A percentile compares a stretch with the other conserved stretches of the same genome.
These are phyloP conservation scores for Sylvietta virens DNA, from an alignment of 2,113 vertebrate species.

Conservation along the genomic window DNA sequence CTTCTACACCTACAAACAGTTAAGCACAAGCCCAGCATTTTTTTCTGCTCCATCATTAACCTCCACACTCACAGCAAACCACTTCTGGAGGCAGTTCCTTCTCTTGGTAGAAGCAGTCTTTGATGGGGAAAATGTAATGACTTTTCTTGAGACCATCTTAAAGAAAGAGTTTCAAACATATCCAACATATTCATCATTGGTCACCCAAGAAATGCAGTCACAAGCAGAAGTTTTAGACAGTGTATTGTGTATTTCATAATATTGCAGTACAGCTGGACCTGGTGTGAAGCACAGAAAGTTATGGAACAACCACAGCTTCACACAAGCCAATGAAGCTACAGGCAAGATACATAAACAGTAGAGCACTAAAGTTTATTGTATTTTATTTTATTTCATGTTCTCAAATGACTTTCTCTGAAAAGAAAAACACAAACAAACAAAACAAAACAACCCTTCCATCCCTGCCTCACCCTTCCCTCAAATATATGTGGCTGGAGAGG, in stretches of 20 bases:
- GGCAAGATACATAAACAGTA: neutral
- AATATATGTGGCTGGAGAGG: neutral
- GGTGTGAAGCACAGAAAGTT: neutral
- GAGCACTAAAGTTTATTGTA: neutral
- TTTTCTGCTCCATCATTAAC: neutral
- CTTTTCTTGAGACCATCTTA: neutral
- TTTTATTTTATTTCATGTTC: neutral
- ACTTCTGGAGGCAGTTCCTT: neutral
- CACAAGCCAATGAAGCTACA: neutral
- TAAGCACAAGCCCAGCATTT: neutral
- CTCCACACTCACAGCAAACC: neutral
- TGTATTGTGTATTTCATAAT: neutral
- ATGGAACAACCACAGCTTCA: neutral
- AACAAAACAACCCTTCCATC: too few relatives aligned
- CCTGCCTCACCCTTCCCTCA: neutral
- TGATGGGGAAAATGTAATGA: neutral
- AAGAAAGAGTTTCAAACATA: neutral
- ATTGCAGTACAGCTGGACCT: neutral
- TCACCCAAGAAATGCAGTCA: neutral
- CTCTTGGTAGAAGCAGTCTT: neutral
- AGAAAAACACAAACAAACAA: neutral
- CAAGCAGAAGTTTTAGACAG: neutral
- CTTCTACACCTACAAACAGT: neutral
- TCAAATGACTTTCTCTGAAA: neutral
- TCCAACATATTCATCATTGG: neutral